Evolutionary conservation across 2,888 invertebrate species (phyloP).

Genomic region (Plagiodera versicolora): DNA sequence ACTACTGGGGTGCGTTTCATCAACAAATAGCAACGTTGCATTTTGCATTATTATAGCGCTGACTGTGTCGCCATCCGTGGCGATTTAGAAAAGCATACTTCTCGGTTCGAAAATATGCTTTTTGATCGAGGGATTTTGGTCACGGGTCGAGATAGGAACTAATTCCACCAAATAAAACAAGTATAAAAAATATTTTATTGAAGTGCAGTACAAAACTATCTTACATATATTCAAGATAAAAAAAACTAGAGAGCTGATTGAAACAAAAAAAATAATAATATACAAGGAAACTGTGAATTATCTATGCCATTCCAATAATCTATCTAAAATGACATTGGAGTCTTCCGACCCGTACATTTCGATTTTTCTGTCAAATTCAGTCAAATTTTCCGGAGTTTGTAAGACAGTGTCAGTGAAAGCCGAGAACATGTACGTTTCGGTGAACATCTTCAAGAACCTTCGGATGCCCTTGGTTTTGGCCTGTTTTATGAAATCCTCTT

Average conservation of each 20-base stretch:
- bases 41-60: too few relatives aligned
- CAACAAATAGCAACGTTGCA: too few relatives aligned
- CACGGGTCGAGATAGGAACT: too few relatives aligned
- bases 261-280: neutral
- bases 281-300: constrained; percentile 16
- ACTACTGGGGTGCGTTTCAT: too few relatives aligned
- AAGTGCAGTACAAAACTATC: constrained; percentile 6
- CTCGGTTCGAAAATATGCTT: too few relatives aligned
- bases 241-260: neutral
- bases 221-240: constrained; percentile 2
- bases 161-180: too few relatives aligned
- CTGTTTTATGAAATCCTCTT: constrained; percentile 68
- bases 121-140: too few relatives aligned
- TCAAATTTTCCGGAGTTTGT: constrained; percentile 44
- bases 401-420: constrained; percentile 65
- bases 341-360: constrained; percentile 49
- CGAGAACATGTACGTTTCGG: constrained; percentile 84
- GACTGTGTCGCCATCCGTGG: too few relatives aligned
- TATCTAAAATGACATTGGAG: constrained; percentile 47
- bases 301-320: constrained; percentile 49
- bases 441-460: constrained; percentile 83
- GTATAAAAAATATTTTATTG: constrained; percentile 1
- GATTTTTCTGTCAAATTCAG: constrained; percentile 50
- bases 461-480: constrained; percentile 68
- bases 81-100: too few relatives aligned